phyloP scores from a whole-genome alignment of 2,113 vertebrate genomes.

The Sceloporus tristichus region DNA sequence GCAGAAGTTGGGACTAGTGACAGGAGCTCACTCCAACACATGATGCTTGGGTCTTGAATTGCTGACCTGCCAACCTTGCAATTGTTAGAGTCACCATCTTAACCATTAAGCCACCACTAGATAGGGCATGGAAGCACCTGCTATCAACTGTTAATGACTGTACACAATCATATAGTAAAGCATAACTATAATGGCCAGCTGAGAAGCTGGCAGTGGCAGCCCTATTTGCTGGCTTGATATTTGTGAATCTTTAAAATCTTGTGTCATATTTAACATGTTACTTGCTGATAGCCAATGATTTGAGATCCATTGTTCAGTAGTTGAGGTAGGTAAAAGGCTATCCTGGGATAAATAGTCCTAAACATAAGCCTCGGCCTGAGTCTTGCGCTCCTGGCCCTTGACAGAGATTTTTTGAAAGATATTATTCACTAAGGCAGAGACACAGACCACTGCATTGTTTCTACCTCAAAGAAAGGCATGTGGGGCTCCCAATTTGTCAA shows the following conservation, averaged over 20 bases:
- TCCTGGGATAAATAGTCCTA: not conserved
- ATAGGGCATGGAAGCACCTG: not conserved
- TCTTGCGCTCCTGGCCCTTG: too few relatives aligned
- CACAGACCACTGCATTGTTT: too few relatives aligned
- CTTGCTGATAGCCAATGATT: not conserved
- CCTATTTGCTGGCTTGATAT: not conserved
- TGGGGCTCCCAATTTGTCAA: too few relatives aligned
- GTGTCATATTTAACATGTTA: not conserved
- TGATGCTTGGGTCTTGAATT: too few relatives aligned
- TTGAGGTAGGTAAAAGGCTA: not conserved
- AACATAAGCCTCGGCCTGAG: not conserved
- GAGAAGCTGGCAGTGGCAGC: not conserved
- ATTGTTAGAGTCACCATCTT: too few relatives aligned
- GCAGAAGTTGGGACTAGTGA: too few relatives aligned
- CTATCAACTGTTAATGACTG: not conserved
- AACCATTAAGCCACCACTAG: too few relatives aligned
- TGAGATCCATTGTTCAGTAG: not conserved
- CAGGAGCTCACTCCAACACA: too few relatives aligned
- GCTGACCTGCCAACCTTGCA: too few relatives aligned
- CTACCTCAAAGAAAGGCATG: too few relatives aligned
- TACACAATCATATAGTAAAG: not conserved
- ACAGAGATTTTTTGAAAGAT: too few relatives aligned
- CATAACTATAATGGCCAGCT: not conserved
- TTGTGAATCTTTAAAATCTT: not conserved
- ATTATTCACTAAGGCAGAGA: too few relatives aligned